These are phyloP conservation scores for Lepisosteus oculatus DNA, from an alignment of 2,113 vertebrate genomes.

Conservation along the genomic window DNA sequence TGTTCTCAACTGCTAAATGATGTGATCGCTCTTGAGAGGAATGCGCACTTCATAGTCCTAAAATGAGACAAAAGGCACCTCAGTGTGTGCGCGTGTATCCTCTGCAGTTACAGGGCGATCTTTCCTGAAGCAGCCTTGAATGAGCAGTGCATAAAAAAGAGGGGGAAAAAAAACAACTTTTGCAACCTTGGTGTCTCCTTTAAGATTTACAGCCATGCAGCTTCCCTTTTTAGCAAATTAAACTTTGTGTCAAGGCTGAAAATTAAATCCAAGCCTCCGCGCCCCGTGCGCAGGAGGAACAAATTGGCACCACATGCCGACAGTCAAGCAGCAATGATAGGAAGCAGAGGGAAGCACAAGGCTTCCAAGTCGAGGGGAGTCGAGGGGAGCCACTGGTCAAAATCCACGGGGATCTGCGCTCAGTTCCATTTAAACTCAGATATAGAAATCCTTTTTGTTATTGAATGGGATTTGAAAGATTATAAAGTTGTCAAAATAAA, in stretches of 20 bases:
- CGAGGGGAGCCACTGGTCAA: constrained; percentile 53
- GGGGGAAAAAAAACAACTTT: constrained; percentile 24
- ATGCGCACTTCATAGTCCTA: background rate
- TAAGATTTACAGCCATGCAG: constrained; percentile 65
- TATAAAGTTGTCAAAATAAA: constrained; percentile 4
- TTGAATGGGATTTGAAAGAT: background rate
- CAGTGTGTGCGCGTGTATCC: background rate
- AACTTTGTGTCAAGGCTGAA: constrained; percentile 67
- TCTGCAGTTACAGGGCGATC: constrained; percentile 6
- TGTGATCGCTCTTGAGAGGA: background rate
- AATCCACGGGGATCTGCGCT: constrained; percentile 58
- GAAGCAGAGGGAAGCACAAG: constrained; percentile 56
- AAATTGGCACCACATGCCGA: constrained; percentile 69
- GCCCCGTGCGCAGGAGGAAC: constrained; percentile 61
- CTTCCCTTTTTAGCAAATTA: constrained; percentile 69
- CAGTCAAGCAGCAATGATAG: constrained; percentile 58
- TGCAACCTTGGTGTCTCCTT: constrained; percentile 57
- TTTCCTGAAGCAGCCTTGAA: constrained; percentile 4
- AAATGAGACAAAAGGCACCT: background rate
- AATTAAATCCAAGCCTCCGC: constrained; percentile 65
- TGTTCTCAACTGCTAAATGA: background rate
- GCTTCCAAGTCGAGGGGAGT: constrained; percentile 49
- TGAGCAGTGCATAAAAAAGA: background rate
- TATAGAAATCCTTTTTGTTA: constrained; percentile 34
- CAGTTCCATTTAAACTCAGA: constrained; percentile 57